Evolutionary conservation across 2,797 vertebrate species (phyloP), one percentile per base, ranked within the genome.

Genomic region (Molossus molossus): DNA sequence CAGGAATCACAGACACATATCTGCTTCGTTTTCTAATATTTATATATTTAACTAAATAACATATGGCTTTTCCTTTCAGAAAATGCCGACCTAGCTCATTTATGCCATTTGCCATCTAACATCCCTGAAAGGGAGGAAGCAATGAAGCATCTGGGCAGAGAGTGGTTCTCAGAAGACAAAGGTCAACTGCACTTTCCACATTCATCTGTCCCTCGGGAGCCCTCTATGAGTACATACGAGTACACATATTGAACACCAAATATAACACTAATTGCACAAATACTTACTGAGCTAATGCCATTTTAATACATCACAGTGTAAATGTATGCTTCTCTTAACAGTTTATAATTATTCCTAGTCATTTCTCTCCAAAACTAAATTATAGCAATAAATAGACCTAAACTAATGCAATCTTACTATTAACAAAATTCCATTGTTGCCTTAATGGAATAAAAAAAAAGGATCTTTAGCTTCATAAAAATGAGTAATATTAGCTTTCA

Each of bases 401-500:
- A 96, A 82, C 21, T 65, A 83, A 88, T 37, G 25, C 14, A 73
- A 84, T 37, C 45, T 62, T 79, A 76, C 62, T 60, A 89, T 87
- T 48, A 91, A 82, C 14, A 94, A 91, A 85, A 17, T 64, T 95
- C 10, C 10, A 62, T 37, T 57, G 33, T 57, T 83, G 77, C 18
- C 7, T 77, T 83, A 87, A 60, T 82, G 23, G 7, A 94, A 90
- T 92, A 11, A 5, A 33, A 33, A 33, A 82, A 94, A 90, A 89
- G 10, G 21, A 72, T 75, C 20, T 84, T 72, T 45, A 70, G 45
- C 23, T 65, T 96, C 58, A 95, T 53, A 96, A 76, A 96, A 94
- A 85, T 82, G 6, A 91, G 15, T 58, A 67, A 87, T 33, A 88
- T 27, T 76, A 94, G 20, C 13, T 83, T 58, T 93, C 2, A 84